Base-by-base conservation (phyloP, 2,113 vertebrate genomes). In the Gobiocypris rarus region DNA sequence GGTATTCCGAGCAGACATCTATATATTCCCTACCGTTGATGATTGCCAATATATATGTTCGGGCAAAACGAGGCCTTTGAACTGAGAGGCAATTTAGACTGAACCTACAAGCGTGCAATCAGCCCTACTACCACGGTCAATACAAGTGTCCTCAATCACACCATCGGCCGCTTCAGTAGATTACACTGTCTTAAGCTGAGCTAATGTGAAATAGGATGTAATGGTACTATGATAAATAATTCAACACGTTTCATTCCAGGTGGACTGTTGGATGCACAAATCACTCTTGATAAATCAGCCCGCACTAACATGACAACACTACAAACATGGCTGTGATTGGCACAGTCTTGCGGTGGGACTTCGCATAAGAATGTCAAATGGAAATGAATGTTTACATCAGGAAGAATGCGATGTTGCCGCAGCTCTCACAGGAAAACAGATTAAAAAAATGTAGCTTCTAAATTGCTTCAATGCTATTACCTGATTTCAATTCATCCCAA, bases 41-140 rank as follows among this genome's bases (percentile, higher is more conserved):
- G 84, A 87, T 83, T 81, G 84, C 69, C 81, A 85, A 48, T 54
- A 67, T 69, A 79, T 41, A 50, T 74, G 58, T 79, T 63, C 54
- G 56, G 48, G 26, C 48, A 56, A 56, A 50, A 38, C 48, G 58
- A 63, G 41, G 75, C 75, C 61, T 86, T 61, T 63, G 75, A 83
- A 65, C 56, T 34, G 17, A 63, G 73, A 52, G 61, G 63, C 69
- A 73, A 82, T 82, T 82, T 75, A 87, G 69, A 71, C 50, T 15
- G 8, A 67, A 79, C 54, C 54, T 61, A 83, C 54, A 73, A 83
- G 54, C 52, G 61, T 10, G 56, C 82, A 63, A 76, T 65, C 59
- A 83, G 82, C n/a, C 26, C 24, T 22, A 28, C 19, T 22, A 73
- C 38, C 11, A 45, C 52, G 26, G 65, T 73, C 76, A 73, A 75